These are phyloP conservation scores for Gambusia yucatana DNA, from an alignment of 2,797 vertebrate genomes.

Conservation along the genomic window DNA sequence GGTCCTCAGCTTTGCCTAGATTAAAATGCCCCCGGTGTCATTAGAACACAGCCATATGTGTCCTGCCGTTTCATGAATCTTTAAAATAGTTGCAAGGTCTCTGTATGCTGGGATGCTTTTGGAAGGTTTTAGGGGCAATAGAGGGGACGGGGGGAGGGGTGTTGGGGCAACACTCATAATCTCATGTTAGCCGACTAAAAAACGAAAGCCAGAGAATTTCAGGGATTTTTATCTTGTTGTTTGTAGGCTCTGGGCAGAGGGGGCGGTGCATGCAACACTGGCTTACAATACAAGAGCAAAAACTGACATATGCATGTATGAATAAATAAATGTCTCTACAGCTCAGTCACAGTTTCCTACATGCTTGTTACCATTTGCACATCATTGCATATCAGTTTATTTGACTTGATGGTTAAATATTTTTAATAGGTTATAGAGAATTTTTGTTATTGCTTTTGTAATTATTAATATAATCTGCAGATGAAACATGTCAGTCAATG, in stretches of 20 bases:
- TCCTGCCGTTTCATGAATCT: constrained; percentile 66
- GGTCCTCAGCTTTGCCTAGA: constrained; percentile 77
- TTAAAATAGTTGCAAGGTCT: constrained; percentile 47
- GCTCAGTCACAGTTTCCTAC: neutral
- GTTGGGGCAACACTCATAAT: neutral
- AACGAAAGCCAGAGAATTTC: neutral
- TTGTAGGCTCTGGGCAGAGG: neutral
- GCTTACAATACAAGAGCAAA: neutral
- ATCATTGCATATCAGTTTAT: neutral
- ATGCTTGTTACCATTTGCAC: neutral
- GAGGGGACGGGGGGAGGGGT: neutral
- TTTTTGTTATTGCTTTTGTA: neutral
- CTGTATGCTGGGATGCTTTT: neutral
- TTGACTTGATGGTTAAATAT: neutral
- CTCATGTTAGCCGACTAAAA: neutral
- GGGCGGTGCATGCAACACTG: neutral
- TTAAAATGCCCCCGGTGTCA: constrained; percentile 80
- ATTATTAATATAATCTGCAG: neutral
- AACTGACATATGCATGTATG: neutral
- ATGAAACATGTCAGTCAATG: neutral
- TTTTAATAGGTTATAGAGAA: neutral
- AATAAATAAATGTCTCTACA: neutral
- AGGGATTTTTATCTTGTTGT: neutral
- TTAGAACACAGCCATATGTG: constrained; percentile 73
- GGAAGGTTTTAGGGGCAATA: neutral